phyloP scores from a whole-genome alignment of 2,113 vertebrate species.

The Nibea albiflora region DNA sequence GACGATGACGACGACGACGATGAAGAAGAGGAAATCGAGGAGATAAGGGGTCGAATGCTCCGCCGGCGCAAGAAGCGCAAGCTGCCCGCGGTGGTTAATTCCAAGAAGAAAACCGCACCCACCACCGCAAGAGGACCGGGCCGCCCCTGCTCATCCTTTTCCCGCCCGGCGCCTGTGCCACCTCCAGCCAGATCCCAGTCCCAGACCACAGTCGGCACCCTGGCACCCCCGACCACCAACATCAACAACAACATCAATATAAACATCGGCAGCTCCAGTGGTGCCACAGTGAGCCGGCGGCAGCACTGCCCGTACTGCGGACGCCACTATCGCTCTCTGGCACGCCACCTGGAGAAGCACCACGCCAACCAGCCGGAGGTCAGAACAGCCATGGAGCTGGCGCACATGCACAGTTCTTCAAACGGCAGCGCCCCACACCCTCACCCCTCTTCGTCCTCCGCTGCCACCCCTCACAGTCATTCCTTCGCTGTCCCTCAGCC shows the following conservation, averaged over 20 bases:
- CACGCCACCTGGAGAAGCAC: slow-evolving; percentile 85
- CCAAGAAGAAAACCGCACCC: slow-evolving; percentile 74
- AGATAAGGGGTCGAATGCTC: slow-evolving; percentile 82
- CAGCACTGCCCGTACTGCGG: slow-evolving; percentile 85
- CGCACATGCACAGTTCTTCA: slow-evolving; percentile 66
- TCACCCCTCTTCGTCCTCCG: slow-evolving; percentile 63
- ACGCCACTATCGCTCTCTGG: slow-evolving; percentile 83
- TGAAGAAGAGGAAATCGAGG: slow-evolving; percentile 83
- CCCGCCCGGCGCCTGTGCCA: slow-evolving; percentile 61
- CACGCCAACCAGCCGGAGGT: slow-evolving; percentile 84
- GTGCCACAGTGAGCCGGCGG: slow-evolving; percentile 67
- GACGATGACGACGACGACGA: slow-evolving; percentile 82
- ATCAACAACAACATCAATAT: slow-evolving; percentile 87
- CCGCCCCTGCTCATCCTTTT: slow-evolving; percentile 80
- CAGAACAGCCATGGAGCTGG: slow-evolving; percentile 82
- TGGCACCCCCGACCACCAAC: slow-evolving; percentile 80
- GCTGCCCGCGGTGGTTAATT: slow-evolving; percentile 29
- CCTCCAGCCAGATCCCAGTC: slow-evolving; percentile 63
- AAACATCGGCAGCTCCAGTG: slow-evolving; percentile 80
- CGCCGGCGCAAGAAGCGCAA: slow-evolving; percentile 84
- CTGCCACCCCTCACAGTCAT: slow-evolving; percentile 62
- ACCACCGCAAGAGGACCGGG: slow-evolving; percentile 67
- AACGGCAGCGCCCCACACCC: slow-evolving; percentile 66
- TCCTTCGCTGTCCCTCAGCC: slow-evolving; percentile 77
- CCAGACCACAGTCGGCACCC: slow-evolving; percentile 56